Evolutionary conservation across 2,113 vertebrate species (phyloP).

Genomic region (Scortum barcoo): DNA sequence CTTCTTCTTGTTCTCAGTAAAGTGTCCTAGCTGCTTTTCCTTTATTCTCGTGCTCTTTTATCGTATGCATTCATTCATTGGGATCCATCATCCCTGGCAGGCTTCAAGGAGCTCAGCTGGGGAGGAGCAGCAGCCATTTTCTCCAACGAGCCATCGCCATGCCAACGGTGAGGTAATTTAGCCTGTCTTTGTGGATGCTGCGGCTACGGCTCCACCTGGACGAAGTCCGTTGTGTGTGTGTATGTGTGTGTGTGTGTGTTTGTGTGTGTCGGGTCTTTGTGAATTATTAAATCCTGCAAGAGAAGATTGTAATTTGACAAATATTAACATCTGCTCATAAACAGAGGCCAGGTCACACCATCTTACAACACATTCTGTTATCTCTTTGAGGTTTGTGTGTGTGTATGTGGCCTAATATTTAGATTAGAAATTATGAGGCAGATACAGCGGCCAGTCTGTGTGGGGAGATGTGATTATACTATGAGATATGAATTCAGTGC

Average conservation of each 20-base stretch:
- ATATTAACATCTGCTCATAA: slow-evolving; percentile 77
- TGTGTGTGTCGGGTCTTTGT: slow-evolving; percentile 25
- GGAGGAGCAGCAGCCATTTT: slow-evolving; percentile 67
- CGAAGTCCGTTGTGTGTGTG: slow-evolving; percentile 20
- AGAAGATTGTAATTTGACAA: slow-evolving; percentile 72
- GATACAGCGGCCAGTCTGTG: slow-evolving; percentile 46
- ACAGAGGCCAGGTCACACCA: slow-evolving; percentile 65
- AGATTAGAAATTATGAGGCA: slow-evolving; percentile 62
- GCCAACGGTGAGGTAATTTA: slow-evolving; percentile 67
- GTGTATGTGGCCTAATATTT: slow-evolving; percentile 57
- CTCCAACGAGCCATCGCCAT: slow-evolving; percentile 67
- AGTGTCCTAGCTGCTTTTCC: slow-evolving; percentile 34
- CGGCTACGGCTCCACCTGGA: slow-evolving; percentile 53
- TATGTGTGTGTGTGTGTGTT: slow-evolving; percentile 41
- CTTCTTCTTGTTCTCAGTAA: slow-evolving; percentile 36
- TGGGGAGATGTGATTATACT: slow-evolving; percentile 60
- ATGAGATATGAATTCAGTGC: slow-evolving; percentile 65
- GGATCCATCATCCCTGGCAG: slow-evolving; percentile 64
- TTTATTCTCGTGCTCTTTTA: slow-evolving; percentile 50
- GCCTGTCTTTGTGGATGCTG: slow-evolving; percentile 25
- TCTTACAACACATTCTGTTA: slow-evolving; percentile 50
- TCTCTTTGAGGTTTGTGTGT: slow-evolving; percentile 36
- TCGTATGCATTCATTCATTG: slow-evolving; percentile 61
- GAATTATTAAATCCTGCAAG: slow-evolving; percentile 54
- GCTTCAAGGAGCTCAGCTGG: slow-evolving; percentile 70